phyloP scores from a whole-genome alignment of 2,888 invertebrate species.

The Agrotis exclamationis region DNA sequence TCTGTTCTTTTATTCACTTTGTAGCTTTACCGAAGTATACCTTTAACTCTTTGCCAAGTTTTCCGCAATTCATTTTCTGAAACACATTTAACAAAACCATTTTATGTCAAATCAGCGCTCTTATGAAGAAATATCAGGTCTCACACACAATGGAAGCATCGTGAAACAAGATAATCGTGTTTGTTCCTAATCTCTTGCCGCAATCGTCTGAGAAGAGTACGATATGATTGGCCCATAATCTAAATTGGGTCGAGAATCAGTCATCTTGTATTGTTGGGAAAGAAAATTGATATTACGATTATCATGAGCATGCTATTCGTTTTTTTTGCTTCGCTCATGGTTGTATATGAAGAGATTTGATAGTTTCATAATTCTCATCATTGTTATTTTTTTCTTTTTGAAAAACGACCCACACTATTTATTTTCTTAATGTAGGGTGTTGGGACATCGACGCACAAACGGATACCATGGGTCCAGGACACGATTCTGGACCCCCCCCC shows the following conservation, averaged over 20 bases:
- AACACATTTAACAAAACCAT: slow-evolving; percentile 4
- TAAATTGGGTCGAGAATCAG: slow-evolving; percentile 36
- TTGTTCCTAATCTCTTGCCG: slow-evolving; percentile 18
- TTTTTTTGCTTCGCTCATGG: neutral
- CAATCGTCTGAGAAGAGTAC: slow-evolving; percentile 27
- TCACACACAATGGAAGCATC: slow-evolving; percentile 27
- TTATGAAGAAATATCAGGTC: neutral
- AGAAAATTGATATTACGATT: slow-evolving; percentile 33
- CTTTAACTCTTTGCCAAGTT: too few relatives aligned
- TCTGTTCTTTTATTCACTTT: too few relatives aligned
- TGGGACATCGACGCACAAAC: too few relatives aligned
- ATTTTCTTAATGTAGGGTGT: too few relatives aligned
- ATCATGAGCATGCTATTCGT: slow-evolving; percentile 4
- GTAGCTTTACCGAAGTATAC: too few relatives aligned
- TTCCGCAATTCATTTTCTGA: neutral
- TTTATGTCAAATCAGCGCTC: slow-evolving; percentile 7
- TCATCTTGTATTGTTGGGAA: slow-evolving; percentile 6
- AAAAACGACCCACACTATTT: too few relatives aligned
- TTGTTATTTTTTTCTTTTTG: too few relatives aligned
- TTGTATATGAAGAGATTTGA: neutral
- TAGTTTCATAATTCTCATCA: too few relatives aligned
- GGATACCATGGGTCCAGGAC: too few relatives aligned
- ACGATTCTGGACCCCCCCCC: too few relatives aligned
- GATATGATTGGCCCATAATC: slow-evolving; percentile 39
- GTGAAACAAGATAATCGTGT: slow-evolving; percentile 25